Evolutionary conservation across 2,888 invertebrate species (phyloP).

Genomic region (Phasia obesa): DNA sequence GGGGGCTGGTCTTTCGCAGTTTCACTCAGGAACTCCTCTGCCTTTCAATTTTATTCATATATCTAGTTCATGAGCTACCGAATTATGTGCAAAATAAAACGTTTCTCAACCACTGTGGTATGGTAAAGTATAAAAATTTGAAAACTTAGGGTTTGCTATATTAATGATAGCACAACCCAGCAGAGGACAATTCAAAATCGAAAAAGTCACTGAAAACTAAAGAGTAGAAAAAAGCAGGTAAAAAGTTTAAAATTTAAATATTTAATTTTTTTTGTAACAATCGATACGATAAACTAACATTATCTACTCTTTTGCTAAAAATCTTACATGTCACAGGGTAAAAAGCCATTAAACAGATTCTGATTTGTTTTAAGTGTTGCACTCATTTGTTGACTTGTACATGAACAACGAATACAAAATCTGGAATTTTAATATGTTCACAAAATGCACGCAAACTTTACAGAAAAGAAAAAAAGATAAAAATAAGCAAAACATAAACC

Average conservation of each 20-base stretch:
- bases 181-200: too few species aligned
- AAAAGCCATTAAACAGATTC: constrained; percentile 26
- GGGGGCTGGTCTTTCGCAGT: too few species aligned
- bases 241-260: not conserved
- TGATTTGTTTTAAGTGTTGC: constrained; percentile 65
- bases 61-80: too few species aligned
- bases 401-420: constrained; percentile 30
- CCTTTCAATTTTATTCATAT: too few species aligned
- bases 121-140: too few species aligned
- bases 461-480: constrained; percentile 4
- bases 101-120: too few species aligned
- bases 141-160: too few species aligned
- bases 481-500: not conserved
- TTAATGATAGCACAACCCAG: too few species aligned
- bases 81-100: too few species aligned
- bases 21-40: too few species aligned
- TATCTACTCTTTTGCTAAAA: not conserved
- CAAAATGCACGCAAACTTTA: constrained; percentile 43
- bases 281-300: not conserved
- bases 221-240: not conserved
- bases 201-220: not conserved
- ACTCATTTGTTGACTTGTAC: constrained; percentile 58
- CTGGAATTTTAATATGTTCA: constrained; percentile 38
- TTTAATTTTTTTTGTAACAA: not conserved
- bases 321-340: constrained; percentile 34